Evolutionary conservation across 2,888 invertebrate species (phyloP).

Genomic region (Hymenopus coronatus): DNA sequence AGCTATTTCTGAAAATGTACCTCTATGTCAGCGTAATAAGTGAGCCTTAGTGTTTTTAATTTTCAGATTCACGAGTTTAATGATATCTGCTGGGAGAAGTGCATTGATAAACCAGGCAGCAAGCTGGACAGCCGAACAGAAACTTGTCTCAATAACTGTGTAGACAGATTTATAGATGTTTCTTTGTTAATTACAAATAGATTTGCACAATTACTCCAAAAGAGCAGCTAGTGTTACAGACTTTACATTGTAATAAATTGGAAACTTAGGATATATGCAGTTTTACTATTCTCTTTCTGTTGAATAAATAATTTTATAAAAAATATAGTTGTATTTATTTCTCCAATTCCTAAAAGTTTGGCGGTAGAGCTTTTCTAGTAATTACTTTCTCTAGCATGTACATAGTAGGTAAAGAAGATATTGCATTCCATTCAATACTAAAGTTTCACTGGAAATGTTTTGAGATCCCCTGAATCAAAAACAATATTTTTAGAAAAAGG

Average conservation of each 20-base stretch:
- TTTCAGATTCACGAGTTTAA: constrained; percentile 88
- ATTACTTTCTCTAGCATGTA: no score
- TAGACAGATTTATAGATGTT: constrained; percentile 91
- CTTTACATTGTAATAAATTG: neutral
- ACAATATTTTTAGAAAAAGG: no score
- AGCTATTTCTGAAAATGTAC: no score
- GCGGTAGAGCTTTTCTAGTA: no score
- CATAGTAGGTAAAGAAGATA: no score
- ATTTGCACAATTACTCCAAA: constrained; percentile 82
- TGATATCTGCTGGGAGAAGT: constrained; percentile 95
- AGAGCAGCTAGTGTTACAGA: constrained; percentile 50
- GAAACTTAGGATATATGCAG: neutral
- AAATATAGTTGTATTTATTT: neutral
- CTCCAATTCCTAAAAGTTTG: no score
- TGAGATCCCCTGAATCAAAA: no score
- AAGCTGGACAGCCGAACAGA: constrained; percentile 87
- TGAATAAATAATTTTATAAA: neutral
- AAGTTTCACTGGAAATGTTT: no score
- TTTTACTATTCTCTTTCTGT: neutral
- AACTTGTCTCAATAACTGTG: constrained; percentile 88
- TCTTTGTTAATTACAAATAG: constrained; percentile 83
- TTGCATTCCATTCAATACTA: no score
- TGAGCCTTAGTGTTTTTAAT: neutral
- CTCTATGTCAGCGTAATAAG: no score
- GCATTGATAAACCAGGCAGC: constrained; percentile 83